Percentiles rank a stretch among this genome's conserved stretches.
These are phyloP conservation scores for Elachura formosa DNA, from an alignment of 2,113 vertebrate species.

Conservation along the genomic window DNA sequence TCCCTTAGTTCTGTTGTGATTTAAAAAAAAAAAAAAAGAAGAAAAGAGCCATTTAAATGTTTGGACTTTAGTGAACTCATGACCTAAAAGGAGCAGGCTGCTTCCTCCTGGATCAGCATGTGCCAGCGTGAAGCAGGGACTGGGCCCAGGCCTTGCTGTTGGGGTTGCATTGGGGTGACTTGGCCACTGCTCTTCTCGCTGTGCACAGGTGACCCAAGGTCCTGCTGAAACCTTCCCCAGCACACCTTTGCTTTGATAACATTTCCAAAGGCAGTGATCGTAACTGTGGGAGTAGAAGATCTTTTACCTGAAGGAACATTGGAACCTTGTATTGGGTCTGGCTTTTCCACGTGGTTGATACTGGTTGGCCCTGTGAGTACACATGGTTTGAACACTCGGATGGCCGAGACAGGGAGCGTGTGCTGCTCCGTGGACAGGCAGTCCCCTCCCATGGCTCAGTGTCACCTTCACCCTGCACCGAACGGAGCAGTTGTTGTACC, in stretches of 20 bases:
- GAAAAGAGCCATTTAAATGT: not conserved
- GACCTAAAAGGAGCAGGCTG: not conserved
- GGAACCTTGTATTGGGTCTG: not conserved
- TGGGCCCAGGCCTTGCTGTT: not conserved
- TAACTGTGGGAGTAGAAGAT: not conserved
- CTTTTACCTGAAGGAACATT: not conserved
- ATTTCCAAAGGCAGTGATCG: not conserved
- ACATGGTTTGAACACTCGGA: rapidly evolving
- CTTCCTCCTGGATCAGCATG: not conserved
- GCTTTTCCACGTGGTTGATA: not conserved
- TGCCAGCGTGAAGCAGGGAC: not conserved
- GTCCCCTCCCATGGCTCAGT: not conserved
- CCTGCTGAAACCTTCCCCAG: not conserved
- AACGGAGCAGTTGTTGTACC: not conserved
- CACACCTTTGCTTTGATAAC: not conserved
- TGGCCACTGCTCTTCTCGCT: not conserved
- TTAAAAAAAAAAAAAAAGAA: not conserved
- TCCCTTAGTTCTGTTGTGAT: not conserved
- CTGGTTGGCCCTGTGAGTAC: not conserved
- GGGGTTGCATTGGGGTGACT: not conserved
- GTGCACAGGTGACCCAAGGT: not conserved
- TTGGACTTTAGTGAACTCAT: not conserved
- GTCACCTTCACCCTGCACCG: not conserved
- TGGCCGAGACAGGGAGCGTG: not conserved
- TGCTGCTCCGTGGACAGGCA: not conserved